These are phyloP conservation scores for Ormyrus rosae DNA, from an alignment of 2,888 invertebrate species.

Conservation along the genomic window DNA sequence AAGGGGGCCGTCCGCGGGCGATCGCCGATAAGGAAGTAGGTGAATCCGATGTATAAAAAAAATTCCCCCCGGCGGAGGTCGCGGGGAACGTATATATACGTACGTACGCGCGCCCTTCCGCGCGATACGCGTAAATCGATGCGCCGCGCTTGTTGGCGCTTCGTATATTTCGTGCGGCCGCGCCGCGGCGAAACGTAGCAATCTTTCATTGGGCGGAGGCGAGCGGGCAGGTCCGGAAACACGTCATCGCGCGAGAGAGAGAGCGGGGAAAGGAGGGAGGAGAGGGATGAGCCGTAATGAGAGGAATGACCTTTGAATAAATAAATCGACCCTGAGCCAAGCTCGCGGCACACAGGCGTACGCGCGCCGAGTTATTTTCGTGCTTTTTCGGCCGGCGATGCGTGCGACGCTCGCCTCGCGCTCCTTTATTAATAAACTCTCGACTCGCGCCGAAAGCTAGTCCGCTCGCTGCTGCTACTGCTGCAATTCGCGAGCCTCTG, in stretches of 20 bases:
- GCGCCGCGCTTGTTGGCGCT: no score
- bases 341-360: no score
- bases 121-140: no score
- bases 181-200: constrained; percentile 8
- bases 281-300: constrained; percentile 13
- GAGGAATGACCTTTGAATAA: constrained; percentile 54
- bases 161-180: neutral
- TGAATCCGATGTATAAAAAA: no score
- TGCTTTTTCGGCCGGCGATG: constrained; percentile 35
- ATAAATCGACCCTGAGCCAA: constrained; percentile 52
- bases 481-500: neutral
- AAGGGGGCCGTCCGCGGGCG: no score
- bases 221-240: neutral
- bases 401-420: constrained; percentile 4
- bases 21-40: no score
- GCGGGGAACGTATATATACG: no score
- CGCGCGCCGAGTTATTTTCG: constrained; percentile 35
- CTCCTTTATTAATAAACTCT: constrained; percentile 49
- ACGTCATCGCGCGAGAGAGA: neutral
- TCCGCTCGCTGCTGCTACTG: neutral
- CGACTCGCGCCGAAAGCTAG: neutral
- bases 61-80: no score
- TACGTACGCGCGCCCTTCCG: no score
- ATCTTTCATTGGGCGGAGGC: neutral
- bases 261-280: neutral